Conservation (phyloP, 2,113 vertebrate species). For the Odocoileus virginianus region DNA sequence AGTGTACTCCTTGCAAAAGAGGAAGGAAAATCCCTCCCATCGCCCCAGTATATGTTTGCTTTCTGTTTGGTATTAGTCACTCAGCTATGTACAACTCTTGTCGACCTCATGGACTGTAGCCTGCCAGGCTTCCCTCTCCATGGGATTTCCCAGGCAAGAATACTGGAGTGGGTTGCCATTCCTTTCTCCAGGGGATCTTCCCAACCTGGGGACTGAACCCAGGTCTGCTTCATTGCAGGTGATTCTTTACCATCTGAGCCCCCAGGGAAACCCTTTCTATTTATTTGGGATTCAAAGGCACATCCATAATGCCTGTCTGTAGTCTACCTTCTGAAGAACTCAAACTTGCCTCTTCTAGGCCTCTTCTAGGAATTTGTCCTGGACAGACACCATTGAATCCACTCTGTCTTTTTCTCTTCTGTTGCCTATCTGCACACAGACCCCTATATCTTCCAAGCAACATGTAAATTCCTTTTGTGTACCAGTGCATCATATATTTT, state of each 20-base stretch:
- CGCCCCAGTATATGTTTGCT: accelerated
- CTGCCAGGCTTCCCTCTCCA: not conserved
- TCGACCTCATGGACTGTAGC: not conserved
- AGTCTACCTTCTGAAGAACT: not conserved
- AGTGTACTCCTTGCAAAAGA: not conserved
- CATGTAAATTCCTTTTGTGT: not conserved
- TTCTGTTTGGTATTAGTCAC: not conserved
- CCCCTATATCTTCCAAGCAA: not conserved
- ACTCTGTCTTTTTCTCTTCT: not conserved
- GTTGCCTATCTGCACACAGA: not conserved
- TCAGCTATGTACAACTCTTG: not conserved
- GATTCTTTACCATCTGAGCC: not conserved
- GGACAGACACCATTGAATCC: not conserved
- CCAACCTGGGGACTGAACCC: not conserved
- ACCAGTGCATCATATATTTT: not conserved
- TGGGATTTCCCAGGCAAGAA: not conserved
- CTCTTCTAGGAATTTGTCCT: not conserved
- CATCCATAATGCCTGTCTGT: not conserved
- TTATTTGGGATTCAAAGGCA: not conserved
- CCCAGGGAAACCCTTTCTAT: not conserved
- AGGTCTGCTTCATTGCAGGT: not conserved
- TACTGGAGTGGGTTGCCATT: not conserved
- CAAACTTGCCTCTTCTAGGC: not conserved
- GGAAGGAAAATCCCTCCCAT: accelerated
- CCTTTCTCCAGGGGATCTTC: not conserved